Evolutionary conservation across 2,888 invertebrate species (phyloP).

Genomic region (Sceliomorpha sp.): DNA sequence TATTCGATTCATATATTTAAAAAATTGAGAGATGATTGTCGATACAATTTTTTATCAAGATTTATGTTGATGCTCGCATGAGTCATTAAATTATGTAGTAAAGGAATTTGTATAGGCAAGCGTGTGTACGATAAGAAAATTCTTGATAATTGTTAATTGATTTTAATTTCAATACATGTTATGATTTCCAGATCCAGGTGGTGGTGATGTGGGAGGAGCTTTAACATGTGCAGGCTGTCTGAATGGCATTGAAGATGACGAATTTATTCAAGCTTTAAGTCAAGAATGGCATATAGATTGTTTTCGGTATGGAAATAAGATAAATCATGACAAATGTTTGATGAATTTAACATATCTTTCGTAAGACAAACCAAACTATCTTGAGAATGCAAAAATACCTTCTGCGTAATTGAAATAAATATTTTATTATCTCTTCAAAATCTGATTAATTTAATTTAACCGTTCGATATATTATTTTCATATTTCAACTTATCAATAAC

Average conservation of each 20-base stretch:
- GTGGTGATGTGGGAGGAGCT: constrained; percentile 62
- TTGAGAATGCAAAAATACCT: too few relatives aligned
- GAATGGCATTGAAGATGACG: constrained; percentile 87
- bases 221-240: constrained; percentile 87
- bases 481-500: constrained; percentile 11
- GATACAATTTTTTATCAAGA: too few relatives aligned
- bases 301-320: constrained; percentile 84
- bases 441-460: too few relatives aligned
- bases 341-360: neutral
- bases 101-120: too few relatives aligned
- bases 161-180: neutral
- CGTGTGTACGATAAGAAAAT: too few relatives aligned
- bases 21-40: too few relatives aligned
- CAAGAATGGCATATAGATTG: constrained; percentile 95
- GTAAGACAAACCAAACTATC: too few relatives aligned
- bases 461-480: too few relatives aligned
- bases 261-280: constrained; percentile 89
- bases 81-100: too few relatives aligned
- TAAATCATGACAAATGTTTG: too few relatives aligned
- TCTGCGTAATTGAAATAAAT: neutral
- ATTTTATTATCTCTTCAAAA: too few relatives aligned
- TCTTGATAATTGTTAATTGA: constrained; percentile 10
- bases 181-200: constrained; percentile 66
- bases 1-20: neutral
- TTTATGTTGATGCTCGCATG: too few relatives aligned